phyloP scores from a whole-genome alignment of 2,797 vertebrate species.

The Harpagifer antarcticus region DNA sequence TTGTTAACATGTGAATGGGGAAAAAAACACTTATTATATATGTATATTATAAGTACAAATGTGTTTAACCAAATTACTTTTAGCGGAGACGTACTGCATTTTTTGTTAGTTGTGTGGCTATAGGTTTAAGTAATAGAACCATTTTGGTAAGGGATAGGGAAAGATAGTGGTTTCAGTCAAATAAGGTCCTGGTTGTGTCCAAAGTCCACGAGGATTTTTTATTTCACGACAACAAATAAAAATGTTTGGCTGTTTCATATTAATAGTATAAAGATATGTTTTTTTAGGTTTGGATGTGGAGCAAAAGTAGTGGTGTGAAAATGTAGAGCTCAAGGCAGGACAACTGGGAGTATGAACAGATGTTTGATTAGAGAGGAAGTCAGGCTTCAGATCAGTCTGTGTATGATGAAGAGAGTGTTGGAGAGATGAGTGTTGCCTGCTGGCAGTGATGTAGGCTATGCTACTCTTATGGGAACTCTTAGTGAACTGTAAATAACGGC shows the following conservation, averaged over 20 bases:
- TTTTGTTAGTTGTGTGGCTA: background rate
- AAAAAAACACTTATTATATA: background rate
- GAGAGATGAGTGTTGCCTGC: conserved; percentile 19
- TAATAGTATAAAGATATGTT: background rate
- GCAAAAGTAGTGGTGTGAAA: background rate
- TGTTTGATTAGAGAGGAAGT: conserved; percentile 39
- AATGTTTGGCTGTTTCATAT: background rate
- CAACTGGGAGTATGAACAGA: conserved; percentile 33
- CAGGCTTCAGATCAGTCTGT: conserved; percentile 30
- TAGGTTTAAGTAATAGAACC: background rate
- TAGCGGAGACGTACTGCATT: background rate
- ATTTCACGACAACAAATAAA: too few relatives aligned
- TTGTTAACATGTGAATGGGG: background rate
- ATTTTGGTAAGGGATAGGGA: background rate
- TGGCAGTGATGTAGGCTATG: conserved; percentile 36
- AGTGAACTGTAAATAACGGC: conserved; percentile 35
- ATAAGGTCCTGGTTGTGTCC: too few relatives aligned
- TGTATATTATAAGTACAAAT: background rate
- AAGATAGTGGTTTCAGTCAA: too few relatives aligned
- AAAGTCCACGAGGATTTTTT: too few relatives aligned
- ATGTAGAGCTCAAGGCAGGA: conserved; percentile 9
- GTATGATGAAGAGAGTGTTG: conserved; percentile 37
- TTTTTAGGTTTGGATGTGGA: background rate
- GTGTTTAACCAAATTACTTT: conserved; percentile 11
- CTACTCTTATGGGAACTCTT: conserved; percentile 16